A percentile compares a stretch with the other conserved stretches of the same genome.
These are phyloP conservation scores for Australoheros scitulus DNA, from an alignment of 2,113 vertebrate species.

Conservation along the genomic window DNA sequence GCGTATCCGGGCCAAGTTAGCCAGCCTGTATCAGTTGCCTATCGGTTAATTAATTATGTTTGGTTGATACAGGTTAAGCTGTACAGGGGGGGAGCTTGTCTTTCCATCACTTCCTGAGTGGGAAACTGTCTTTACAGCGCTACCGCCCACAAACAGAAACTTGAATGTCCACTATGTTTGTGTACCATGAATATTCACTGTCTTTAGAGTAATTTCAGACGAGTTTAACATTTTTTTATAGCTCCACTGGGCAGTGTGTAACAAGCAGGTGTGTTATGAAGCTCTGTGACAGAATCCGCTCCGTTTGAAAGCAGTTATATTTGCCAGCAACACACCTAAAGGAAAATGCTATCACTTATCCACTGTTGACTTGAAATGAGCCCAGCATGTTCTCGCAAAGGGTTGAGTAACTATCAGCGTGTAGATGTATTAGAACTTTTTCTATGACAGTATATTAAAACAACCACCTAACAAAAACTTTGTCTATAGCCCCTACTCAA, in stretches of 20 bases:
- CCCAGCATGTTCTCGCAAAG: background rate
- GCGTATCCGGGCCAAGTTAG: background rate
- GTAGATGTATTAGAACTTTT: background rate
- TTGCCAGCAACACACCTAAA: background rate
- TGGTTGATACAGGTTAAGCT: background rate
- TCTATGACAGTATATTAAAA: background rate
- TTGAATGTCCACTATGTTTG: background rate
- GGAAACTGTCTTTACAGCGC: background rate
- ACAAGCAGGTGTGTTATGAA: background rate
- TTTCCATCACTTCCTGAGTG: constrained; percentile 6
- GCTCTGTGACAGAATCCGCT: background rate
- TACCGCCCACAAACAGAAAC: background rate
- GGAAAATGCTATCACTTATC: background rate
- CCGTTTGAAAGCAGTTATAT: background rate
- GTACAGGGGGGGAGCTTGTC: background rate
- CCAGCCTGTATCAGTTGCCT: background rate
- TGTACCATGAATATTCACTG: background rate
- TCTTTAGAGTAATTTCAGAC: background rate
- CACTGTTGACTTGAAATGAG: background rate
- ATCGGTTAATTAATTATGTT: background rate
- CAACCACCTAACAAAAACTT: background rate
- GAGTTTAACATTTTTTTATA: background rate
- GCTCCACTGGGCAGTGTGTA: background rate
- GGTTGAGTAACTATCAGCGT: background rate
- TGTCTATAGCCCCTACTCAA: background rate